Percentiles rank a stretch among this genome's conserved stretches.
phyloP scores from a whole-genome alignment of 2,113 vertebrate genomes.

The Hydropotes inermis region DNA sequence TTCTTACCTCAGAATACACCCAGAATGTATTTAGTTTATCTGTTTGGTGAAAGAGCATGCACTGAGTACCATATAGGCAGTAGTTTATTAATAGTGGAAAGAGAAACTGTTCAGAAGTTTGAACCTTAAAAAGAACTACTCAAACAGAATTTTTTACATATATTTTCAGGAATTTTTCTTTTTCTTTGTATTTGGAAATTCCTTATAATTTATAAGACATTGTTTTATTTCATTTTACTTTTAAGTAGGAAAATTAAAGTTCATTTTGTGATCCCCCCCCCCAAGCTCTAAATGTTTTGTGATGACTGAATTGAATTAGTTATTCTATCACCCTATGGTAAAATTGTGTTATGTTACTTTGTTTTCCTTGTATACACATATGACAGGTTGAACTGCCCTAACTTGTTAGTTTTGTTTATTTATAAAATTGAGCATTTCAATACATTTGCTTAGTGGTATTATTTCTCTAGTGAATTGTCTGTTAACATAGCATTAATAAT shows the following conservation, averaged over 20 bases:
- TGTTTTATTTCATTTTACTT: neutral
- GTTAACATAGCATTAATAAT: neutral
- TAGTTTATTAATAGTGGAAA: neutral
- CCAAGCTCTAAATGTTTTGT: neutral
- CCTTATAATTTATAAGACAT: neutral
- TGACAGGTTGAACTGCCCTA: neutral
- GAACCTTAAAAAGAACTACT: neutral
- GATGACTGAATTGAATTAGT: neutral
- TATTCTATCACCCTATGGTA: neutral
- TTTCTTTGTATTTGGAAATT: neutral
- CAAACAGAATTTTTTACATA: neutral
- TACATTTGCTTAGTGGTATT: neutral
- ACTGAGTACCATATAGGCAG: neutral
- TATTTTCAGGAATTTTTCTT: neutral
- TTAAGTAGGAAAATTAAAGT: neutral
- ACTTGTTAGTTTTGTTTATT: neutral
- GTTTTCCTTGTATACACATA: neutral
- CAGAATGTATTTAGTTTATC: neutral
- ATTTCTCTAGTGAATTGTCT: neutral
- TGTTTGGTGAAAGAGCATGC: neutral
- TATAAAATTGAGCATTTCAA: neutral
- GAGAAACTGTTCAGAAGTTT: neutral
- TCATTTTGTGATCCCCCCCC: neutral
- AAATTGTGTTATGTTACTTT: neutral
- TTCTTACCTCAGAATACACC: neutral